Conservation (phyloP, 2,888 invertebrate genomes). For the Reticulitermes lucifugus region DNA sequence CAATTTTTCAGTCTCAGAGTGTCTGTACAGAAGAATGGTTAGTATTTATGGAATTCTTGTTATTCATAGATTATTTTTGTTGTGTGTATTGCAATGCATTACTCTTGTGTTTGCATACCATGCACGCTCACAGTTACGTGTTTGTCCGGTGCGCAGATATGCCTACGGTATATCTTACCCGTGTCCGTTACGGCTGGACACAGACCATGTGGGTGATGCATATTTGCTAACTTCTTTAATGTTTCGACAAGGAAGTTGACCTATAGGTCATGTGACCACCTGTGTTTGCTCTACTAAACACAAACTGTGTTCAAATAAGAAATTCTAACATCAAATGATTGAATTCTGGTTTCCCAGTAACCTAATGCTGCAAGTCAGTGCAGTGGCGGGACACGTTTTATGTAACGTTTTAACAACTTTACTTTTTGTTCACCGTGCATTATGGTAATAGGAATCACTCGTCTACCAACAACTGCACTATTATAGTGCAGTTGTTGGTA, state of each 20-base stretch:
- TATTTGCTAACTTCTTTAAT: not conserved
- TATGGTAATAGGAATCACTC: too few relatives aligned
- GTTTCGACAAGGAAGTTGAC: constrained; percentile 1
- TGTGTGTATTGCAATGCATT: not conserved
- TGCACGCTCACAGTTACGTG: not conserved
- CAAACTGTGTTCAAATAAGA: not conserved
- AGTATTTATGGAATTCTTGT: constrained; percentile 2
- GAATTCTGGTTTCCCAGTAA: too few relatives aligned
- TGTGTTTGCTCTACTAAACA: constrained; percentile 4
- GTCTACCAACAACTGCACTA: too few relatives aligned
- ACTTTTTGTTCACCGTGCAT: too few relatives aligned
- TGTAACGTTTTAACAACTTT: too few relatives aligned
- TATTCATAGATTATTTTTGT: not conserved
- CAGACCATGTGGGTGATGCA: not conserved
- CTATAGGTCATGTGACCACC: not conserved
- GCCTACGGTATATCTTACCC: too few relatives aligned
- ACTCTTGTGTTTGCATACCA: not conserved
- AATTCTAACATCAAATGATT: not conserved
- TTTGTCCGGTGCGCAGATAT: not conserved
- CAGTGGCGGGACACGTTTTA: too few relatives aligned
- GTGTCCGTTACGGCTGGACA: not conserved
- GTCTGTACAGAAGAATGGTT: not conserved
- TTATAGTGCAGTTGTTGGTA: too few relatives aligned
- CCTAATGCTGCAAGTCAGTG: too few relatives aligned
- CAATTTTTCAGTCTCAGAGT: too few relatives aligned